These are phyloP conservation scores for Hyles euphorbiae DNA, from an alignment of 1,140 invertebrate genomes.

Conservation along the genomic window DNA sequence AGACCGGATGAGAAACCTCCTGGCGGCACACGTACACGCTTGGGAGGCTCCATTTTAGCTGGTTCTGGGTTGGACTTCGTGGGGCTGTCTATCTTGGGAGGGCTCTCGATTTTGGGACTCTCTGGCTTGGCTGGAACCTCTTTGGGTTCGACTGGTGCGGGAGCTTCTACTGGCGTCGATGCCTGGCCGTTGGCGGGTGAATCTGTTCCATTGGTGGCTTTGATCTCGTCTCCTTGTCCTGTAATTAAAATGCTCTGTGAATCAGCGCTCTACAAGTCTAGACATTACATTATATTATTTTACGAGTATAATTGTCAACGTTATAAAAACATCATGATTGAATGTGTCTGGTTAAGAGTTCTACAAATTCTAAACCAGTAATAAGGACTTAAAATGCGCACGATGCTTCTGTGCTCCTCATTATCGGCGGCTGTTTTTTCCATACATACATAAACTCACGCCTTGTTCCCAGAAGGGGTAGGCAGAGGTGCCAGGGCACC, in stretches of 20 bases:
- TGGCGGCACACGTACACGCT: slow-evolving; percentile 74
- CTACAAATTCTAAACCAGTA: too few relatives aligned
- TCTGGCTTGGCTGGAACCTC: not conserved
- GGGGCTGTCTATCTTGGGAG: slow-evolving; percentile 10
- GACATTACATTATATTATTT: too few relatives aligned
- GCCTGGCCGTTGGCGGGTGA: slow-evolving; percentile 41
- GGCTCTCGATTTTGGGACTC: not conserved
- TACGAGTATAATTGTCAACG: too few relatives aligned
- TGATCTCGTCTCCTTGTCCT: slow-evolving; percentile 41
- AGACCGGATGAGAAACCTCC: slow-evolving; percentile 77
- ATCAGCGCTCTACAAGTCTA: too few relatives aligned
- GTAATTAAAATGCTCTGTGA: slow-evolving; percentile 11
- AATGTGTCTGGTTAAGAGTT: too few relatives aligned
- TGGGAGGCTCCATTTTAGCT: slow-evolving; percentile 42
- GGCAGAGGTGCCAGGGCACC: too few relatives aligned
- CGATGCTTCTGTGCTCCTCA: too few relatives aligned
- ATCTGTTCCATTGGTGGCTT: slow-evolving; percentile 38
- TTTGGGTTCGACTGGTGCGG: slow-evolving; percentile 14
- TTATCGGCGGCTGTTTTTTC: too few relatives aligned
- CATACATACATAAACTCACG: too few relatives aligned
- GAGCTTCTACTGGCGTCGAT: slow-evolving; percentile 16
- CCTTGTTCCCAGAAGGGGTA: too few relatives aligned
- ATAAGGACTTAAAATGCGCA: too few relatives aligned
- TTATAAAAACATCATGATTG: too few relatives aligned
- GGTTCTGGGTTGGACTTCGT: slow-evolving; percentile 16